Percentiles rank a stretch among this genome's conserved stretches.
These are phyloP conservation scores for Archocentrus centrarchus DNA, from an alignment of 2,113 vertebrate species.

Conservation along the genomic window DNA sequence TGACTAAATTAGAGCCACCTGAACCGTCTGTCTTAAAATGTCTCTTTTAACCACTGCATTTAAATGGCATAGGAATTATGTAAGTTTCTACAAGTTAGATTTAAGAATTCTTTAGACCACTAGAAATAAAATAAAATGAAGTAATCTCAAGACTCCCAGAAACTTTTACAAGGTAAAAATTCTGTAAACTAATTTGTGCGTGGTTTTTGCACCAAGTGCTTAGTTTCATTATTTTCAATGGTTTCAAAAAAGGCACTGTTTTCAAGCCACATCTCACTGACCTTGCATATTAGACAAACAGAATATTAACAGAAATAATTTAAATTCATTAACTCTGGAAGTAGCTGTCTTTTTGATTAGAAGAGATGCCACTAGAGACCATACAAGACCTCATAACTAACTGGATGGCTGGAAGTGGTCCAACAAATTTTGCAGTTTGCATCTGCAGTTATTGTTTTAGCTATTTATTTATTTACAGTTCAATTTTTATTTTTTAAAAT, in stretches of 20 bases:
- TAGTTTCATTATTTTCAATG: neutral
- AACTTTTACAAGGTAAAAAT: neutral
- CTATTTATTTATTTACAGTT: no score
- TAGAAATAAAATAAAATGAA: neutral
- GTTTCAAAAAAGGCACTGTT: neutral
- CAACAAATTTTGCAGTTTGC: no score
- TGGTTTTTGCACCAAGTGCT: neutral
- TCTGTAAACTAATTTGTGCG: neutral
- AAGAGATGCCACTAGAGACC: neutral
- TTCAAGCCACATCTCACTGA: neutral
- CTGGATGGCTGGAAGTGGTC: neutral
- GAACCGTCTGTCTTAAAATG: neutral
- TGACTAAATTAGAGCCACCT: neutral
- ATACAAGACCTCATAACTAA: fast-evolving
- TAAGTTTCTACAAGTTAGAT: neutral
- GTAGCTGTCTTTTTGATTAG: neutral
- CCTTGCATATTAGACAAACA: neutral
- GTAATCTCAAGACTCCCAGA: no score
- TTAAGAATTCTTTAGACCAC: neutral
- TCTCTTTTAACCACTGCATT: neutral
- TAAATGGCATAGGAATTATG: neutral
- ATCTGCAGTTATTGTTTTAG: no score
- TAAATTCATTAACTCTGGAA: neutral
- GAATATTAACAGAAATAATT: neutral
- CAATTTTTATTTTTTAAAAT: no score